A percentile compares a stretch with the other conserved stretches of the same genome.
Conservation (phyloP, 2,888 invertebrate species). For the Noctua janthina region DNA sequence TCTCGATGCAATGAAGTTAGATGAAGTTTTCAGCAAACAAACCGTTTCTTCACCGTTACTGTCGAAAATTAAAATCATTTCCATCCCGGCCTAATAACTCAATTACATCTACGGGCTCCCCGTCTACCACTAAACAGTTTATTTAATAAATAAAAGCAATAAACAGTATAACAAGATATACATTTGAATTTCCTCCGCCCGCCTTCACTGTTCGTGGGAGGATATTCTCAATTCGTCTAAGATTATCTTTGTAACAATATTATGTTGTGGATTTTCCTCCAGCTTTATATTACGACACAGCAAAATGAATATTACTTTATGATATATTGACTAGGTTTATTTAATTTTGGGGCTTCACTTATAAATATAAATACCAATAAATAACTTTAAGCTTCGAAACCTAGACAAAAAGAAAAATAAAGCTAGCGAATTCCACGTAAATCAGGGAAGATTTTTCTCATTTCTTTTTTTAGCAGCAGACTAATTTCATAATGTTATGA, state of each 20-base stretch:
- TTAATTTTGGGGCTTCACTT: neutral
- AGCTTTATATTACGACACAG: neutral
- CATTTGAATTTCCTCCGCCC: conserved; percentile 27
- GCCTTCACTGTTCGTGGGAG: neutral
- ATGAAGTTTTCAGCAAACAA: neutral
- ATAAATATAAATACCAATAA: neutral
- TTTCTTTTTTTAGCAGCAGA: neutral
- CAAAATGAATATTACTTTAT: conserved; percentile 7
- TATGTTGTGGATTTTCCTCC: conserved; percentile 2
- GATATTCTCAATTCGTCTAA: conserved; percentile 35
- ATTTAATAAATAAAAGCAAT: conserved; percentile 9
- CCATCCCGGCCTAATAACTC: neutral
- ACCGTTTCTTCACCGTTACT: no score
- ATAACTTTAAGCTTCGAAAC: no score
- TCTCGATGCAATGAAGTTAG: neutral
- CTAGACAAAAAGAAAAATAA: no score
- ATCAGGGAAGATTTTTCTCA: neutral
- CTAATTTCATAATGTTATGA: neutral
- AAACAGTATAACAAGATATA: conserved; percentile 2
- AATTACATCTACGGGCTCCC: neutral
- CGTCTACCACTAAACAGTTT: neutral
- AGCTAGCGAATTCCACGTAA: neutral
- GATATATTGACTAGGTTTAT: neutral
- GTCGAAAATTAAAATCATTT: neutral
- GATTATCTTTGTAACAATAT: conserved; percentile 21